A percentile compares a stretch with the other conserved stretches of the same genome.
phyloP scores from a whole-genome alignment of 2,113 vertebrate genomes.

The Psettodes erumei region DNA sequence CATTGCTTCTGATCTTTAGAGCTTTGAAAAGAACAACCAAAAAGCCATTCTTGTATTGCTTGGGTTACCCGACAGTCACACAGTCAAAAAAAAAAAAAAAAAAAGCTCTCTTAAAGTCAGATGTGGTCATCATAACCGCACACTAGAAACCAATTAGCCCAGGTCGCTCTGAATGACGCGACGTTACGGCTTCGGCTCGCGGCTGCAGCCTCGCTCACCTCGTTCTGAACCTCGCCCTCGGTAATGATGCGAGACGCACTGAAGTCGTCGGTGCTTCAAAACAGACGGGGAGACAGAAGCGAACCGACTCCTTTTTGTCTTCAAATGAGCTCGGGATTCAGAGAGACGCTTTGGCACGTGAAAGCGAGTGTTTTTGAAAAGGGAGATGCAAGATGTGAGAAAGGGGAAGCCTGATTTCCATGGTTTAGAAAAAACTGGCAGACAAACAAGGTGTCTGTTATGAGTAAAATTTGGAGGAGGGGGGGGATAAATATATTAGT shows the following conservation, averaged over 20 bases:
- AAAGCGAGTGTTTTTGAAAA: slow-evolving; percentile 34
- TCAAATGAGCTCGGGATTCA: slow-evolving; percentile 40
- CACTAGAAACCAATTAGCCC: slow-evolving; percentile 29
- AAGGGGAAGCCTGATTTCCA: slow-evolving; percentile 49
- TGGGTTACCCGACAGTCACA: slow-evolving; percentile 7
- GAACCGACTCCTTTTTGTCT: slow-evolving; percentile 46
- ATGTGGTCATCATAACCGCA: neutral
- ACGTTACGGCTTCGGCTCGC: slow-evolving; percentile 38
- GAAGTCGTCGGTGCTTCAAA: slow-evolving; percentile 20
- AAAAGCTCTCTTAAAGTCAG: slow-evolving; percentile 14
- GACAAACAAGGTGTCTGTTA: slow-evolving; percentile 58
- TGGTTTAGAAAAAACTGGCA: slow-evolving; percentile 64
- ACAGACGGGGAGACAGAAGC: slow-evolving; percentile 15
- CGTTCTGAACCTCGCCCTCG: slow-evolving; percentile 31
- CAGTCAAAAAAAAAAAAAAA: slow-evolving; percentile 16
- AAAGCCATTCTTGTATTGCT: neutral
- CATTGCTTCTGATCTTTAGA: slow-evolving; percentile 7
- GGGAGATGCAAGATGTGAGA: slow-evolving; percentile 54
- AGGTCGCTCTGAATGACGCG: neutral
- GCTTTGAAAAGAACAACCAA: slow-evolving; percentile 11
- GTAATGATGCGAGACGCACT: slow-evolving; percentile 47
- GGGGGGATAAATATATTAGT: slow-evolving; percentile 48
- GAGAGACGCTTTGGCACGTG: slow-evolving; percentile 46
- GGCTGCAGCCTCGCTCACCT: slow-evolving; percentile 34
- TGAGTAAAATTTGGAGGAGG: slow-evolving; percentile 15